These are phyloP conservation scores for Sander lucioperca DNA, from an alignment of 2,113 vertebrate genomes.

Conservation along the genomic window DNA sequence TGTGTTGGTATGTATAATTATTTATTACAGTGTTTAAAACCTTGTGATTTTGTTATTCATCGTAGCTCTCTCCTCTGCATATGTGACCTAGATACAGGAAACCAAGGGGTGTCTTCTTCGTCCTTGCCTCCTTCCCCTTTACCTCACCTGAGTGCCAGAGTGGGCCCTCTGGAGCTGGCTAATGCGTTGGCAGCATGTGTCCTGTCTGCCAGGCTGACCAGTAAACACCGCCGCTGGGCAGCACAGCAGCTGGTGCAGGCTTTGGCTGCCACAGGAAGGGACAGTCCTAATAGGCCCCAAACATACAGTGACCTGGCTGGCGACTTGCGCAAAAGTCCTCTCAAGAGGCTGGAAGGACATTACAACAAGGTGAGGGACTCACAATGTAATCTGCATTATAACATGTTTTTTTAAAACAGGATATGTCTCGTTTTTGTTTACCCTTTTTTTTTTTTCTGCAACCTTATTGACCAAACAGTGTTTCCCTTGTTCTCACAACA, in stretches of 20 bases:
- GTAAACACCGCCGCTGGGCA: constrained; percentile 85
- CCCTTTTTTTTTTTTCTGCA: neutral
- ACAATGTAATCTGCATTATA: neutral
- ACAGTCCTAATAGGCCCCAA: constrained; percentile 79
- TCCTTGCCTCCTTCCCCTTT: constrained; percentile 70
- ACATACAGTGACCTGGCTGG: constrained; percentile 86
- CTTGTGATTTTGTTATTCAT: neutral
- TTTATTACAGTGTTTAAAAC: constrained; percentile 1
- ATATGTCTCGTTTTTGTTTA: neutral
- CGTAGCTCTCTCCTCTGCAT: neutral
- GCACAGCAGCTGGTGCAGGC: constrained; percentile 85
- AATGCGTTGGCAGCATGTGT: constrained; percentile 87
- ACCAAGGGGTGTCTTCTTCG: constrained; percentile 65
- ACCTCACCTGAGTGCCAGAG: constrained; percentile 70
- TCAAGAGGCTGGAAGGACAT: constrained; percentile 86
- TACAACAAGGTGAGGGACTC: constrained; percentile 80
- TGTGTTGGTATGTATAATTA: neutral
- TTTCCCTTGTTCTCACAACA: constrained; percentile 2
- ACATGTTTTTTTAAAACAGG: neutral
- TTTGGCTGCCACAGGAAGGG: constrained; percentile 79
- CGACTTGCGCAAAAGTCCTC: constrained; percentile 85
- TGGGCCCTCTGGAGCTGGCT: constrained; percentile 85
- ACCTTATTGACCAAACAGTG: neutral
- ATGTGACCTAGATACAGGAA: constrained; percentile 73
- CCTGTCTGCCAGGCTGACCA: constrained; percentile 83